Conservation (phyloP, 2,113 vertebrate species). For the Neolamprologus modestus region DNA sequence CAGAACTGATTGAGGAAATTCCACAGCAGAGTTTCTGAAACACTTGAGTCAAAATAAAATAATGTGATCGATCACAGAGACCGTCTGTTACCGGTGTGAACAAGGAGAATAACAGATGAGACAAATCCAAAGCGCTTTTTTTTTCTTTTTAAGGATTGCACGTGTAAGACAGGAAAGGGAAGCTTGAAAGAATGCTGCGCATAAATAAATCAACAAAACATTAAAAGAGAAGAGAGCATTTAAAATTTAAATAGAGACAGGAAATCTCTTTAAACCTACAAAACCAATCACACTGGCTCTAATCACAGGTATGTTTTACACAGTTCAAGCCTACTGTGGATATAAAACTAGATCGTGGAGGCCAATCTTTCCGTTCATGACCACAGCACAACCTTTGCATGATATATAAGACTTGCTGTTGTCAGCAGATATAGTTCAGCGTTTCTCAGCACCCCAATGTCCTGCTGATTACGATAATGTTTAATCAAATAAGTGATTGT, state of each 20-base stretch:
- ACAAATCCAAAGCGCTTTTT: not conserved
- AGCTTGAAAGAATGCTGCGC: not conserved
- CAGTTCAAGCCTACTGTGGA: not conserved
- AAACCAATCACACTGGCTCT: not conserved
- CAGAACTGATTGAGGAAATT: not conserved
- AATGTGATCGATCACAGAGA: not conserved
- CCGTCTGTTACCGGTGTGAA: not conserved
- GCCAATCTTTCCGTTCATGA: not conserved
- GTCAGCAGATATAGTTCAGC: conserved; percentile 25
- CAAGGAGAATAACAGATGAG: not conserved
- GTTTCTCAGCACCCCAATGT: conserved; percentile 14
- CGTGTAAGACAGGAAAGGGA: not conserved
- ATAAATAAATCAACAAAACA: not conserved
- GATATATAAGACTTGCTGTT: conserved; percentile 1
- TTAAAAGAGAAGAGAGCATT: not conserved
- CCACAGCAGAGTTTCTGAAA: not conserved
- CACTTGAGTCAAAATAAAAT: not conserved
- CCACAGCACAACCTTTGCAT: not conserved
- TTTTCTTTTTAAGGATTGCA: not conserved
- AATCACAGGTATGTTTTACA: not conserved
- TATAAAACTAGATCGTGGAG: not conserved
- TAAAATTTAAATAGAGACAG: not conserved
- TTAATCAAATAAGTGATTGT: conserved; percentile 71
- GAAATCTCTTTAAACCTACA: not conserved
- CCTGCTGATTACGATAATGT: conserved; percentile 49